Base-by-base conservation (phyloP, 2,113 vertebrate species). In the Mustela lutreola region DNA sequence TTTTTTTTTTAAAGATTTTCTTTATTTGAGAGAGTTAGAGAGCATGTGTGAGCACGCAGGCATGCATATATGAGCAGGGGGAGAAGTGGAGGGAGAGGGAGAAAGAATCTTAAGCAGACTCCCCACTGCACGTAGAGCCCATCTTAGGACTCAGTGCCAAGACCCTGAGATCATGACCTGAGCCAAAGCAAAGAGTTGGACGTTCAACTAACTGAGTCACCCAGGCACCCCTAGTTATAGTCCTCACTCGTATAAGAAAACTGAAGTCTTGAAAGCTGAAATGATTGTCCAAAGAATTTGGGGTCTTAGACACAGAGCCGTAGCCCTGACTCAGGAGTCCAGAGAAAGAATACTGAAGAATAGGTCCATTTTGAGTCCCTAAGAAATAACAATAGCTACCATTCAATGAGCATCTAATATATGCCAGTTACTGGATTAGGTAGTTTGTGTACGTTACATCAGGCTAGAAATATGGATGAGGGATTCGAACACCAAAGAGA, bases 21-120 rank as follows among this genome's bases (percentile, higher is more conserved):
- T 36, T 70, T 70, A 67, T 67, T 70, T 70, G 33, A n/a, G 65
- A n/a, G 65, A 70, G 33, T n/a, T 31, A 67, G 33, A n/a, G 67
- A 36, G 67, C 16, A 0, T 21, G 33, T 26, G 24, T 0, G 24
- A 62, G 10, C 12, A n/a, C 0, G 7, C 9, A 18, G 33, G 67
- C 18, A 16, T 21, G 18, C 16, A 9, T 33, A 36, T 33, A 70
- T 0, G 2, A 36, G 18, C 33, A 19, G 18, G 18, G 33, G 7
- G 18, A 19, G 67, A 33, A 36, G 7, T 18, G 4, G 67, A 70
- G 18, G 67, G 4, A n/a, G 33, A 70, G 33, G 33, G 33, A 70
- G 67, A 36, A 70, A 36, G n/a, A 70, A n/a, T 70, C 65, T 70
- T 16, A 70, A 70, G 67, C 16, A 36, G 67, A 70, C 67, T 70